Evolutionary conservation across 2,888 invertebrate genomes (phyloP), one percentile per base, ranked within the genome.

Genomic region (Leucoma salicis): DNA sequence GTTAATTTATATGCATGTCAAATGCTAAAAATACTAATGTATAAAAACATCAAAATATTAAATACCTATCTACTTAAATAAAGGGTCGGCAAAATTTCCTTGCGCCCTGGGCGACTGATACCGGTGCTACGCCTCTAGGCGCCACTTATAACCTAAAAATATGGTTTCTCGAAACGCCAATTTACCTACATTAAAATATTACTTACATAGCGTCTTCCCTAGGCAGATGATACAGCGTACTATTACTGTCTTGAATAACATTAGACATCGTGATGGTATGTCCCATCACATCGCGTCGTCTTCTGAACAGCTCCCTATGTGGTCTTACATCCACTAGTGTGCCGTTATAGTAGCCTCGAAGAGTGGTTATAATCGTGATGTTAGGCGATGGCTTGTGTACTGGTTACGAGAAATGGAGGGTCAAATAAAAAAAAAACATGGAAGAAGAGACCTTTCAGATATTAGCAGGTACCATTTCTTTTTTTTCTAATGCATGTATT

Each of bases 191-290:
- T n/a, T n/a, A n/a, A n/a, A n/a, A n/a, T n/a, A n/a, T n/a, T n/a
- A 49, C 81, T 78, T 47, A 85, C 86, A 75, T 34, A 44, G 77
- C 58, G 43, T 82, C 74, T 38, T 86, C 82, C 28, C 59, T 61
- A 0, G 71, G 64, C 14, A 86, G 42, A 53, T 83, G 81, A 12
- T 75, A 66, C 14, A 45, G 50, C 0, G 82, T 72, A 0, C 60
- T 57, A 43, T 86, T 86, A 37, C 77, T 83, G 35, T 86, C 82
- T 39, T 80, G 79, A 25, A 87, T 74, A 0, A 80, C 82, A 27
- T 79, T 78, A n/a, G 79, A 63, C 75, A 85, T 81, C 0, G 74
- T 80, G 3, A 87, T 45, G 0, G 74, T 55, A 39, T 80, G 75
- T 0, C 82, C 75, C 70, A 67, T 76, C 6, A 84, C 47, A 47